Conservation (phyloP, 53 echinoderm and acorn worm genomes). For the Patiria pectinifera region DNA sequence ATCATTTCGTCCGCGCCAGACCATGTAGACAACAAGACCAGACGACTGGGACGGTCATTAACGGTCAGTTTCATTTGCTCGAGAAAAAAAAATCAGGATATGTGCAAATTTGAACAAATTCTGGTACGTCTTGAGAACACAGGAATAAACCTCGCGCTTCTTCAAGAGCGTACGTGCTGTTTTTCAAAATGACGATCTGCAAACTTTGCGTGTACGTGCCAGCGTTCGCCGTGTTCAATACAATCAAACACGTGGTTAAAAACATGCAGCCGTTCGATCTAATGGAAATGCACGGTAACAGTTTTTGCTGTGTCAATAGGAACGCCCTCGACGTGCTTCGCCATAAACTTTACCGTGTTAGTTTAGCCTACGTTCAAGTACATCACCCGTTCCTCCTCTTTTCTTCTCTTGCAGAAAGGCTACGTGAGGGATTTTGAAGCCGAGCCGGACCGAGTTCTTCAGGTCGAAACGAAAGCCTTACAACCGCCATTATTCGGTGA, state of each 20-base stretch:
- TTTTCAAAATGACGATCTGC: neutral
- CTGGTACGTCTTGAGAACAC: neutral
- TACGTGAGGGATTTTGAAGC: slow-evolving; percentile 67
- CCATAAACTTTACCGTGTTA: neutral
- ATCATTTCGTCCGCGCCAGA: too few species aligned
- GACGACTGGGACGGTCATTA: too few species aligned
- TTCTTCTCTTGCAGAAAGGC: slow-evolving; percentile 62
- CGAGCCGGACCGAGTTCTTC: slow-evolving; percentile 60
- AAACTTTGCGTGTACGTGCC: neutral
- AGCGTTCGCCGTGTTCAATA: neutral
- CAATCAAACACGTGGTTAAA: slow-evolving; percentile 1
- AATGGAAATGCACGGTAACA: neutral
- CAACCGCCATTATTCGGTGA: slow-evolving; percentile 85
- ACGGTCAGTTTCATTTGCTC: neutral
- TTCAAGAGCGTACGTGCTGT: neutral
- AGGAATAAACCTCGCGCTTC: neutral
- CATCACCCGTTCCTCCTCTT: neutral
- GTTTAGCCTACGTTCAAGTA: neutral
- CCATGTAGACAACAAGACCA: too few species aligned
- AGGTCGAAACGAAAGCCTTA: slow-evolving; percentile 73
- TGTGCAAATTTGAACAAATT: neutral
- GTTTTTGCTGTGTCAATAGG: slow-evolving; percentile 17
- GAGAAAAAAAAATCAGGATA: neutral
- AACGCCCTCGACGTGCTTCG: neutral
- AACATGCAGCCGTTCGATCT: neutral